A percentile compares a stretch with the other conserved stretches of the same genome.
phyloP scores from a whole-genome alignment of 2,797 vertebrate species.

The Spinus olivaceus region DNA sequence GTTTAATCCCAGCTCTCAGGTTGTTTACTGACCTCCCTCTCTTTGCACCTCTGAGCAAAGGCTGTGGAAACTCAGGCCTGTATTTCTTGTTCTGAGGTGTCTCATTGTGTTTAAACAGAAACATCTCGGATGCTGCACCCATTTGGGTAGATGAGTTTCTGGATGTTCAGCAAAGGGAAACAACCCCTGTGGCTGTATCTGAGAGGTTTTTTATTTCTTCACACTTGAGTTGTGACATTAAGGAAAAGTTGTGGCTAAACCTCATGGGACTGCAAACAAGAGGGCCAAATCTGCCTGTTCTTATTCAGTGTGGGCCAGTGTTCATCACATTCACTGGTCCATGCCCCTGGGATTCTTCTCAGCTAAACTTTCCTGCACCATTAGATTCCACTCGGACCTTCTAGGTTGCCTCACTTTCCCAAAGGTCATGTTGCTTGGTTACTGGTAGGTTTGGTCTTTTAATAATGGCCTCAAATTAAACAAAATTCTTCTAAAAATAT shows the following conservation, averaged over 20 bases:
- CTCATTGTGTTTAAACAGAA: not conserved
- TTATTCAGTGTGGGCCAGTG: not conserved
- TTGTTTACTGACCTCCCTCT: not conserved
- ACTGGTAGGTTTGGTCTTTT: not conserved
- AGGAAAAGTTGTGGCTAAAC: not conserved
- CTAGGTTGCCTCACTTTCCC: not conserved
- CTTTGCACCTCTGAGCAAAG: not conserved
- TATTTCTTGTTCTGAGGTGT: not conserved
- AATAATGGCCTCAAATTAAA: not conserved
- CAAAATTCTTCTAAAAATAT: not conserved
- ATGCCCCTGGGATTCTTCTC: not conserved
- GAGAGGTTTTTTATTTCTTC: not conserved
- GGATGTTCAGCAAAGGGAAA: not conserved
- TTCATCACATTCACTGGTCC: not conserved
- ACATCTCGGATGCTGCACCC: fast-evolving
- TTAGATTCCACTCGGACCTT: not conserved
- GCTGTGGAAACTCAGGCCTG: not conserved
- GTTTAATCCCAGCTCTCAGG: not conserved
- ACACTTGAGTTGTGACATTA: not conserved
- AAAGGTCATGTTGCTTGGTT: fast-evolving
- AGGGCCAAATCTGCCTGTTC: not conserved
- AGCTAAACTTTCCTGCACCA: not conserved
- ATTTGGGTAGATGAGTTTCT: not conserved
- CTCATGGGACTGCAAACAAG: not conserved
- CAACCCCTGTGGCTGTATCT: not conserved